phyloP scores from a whole-genome alignment of 2,113 vertebrate species.

The Tetrao urogallus region DNA sequence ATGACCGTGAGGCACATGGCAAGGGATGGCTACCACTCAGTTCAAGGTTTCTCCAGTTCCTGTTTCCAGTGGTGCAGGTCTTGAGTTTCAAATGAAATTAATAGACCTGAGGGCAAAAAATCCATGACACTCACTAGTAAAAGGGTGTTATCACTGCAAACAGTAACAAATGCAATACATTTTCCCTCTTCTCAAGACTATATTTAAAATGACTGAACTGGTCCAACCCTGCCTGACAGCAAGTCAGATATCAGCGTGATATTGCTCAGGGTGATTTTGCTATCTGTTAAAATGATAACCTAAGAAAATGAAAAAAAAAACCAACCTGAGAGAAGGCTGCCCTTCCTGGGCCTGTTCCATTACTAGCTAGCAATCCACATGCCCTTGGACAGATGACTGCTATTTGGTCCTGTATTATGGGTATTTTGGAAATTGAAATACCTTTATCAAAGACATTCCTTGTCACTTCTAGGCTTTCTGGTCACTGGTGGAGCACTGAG shows the following conservation, averaged over 20 bases:
- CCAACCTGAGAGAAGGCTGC: conserved; percentile 2
- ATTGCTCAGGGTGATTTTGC: neutral
- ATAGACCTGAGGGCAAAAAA: conserved; percentile 27
- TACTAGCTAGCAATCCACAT: neutral
- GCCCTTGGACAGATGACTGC: neutral
- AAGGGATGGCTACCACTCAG: neutral
- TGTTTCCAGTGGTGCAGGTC: conserved; percentile 7
- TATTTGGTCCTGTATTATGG: neutral
- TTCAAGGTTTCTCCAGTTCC: conserved; percentile 25
- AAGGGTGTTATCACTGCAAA: conserved; percentile 22
- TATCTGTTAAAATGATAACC: neutral
- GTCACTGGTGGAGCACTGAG: neutral
- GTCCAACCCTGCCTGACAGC: neutral
- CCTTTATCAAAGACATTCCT: neutral
- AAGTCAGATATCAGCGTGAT: neutral
- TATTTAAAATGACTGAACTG: neutral
- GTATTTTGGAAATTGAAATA: neutral
- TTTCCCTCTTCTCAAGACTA: neutral
- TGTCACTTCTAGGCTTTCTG: neutral
- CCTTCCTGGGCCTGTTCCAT: neutral
- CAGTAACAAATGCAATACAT: conserved; percentile 18
- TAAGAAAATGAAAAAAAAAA: neutral
- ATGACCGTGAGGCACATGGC: neutral
- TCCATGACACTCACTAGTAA: neutral
- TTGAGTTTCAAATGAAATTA: conserved; percentile 42